Conservation (phyloP, 2,888 invertebrate species). For the Chirona hameri region DNA sequence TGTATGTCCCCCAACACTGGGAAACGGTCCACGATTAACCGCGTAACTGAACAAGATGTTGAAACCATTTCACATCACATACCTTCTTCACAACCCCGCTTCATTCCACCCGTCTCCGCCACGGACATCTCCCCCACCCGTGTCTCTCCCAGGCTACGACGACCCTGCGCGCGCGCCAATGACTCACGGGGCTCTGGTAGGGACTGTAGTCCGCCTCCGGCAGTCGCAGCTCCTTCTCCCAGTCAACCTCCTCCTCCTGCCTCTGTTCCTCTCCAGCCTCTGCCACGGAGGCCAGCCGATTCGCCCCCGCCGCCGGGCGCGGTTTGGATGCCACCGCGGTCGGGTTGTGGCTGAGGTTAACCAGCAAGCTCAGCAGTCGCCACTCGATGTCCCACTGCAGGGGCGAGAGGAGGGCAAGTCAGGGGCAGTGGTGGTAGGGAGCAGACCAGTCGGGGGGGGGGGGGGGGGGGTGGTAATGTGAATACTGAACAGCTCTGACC, state of each 20-base stretch:
- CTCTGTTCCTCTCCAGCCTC: not conserved
- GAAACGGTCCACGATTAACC: too few relatives aligned
- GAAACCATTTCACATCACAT: too few relatives aligned
- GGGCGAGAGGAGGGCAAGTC: not conserved
- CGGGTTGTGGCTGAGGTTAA: constrained; percentile 48
- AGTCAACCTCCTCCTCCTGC: not conserved
- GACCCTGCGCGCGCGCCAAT: not conserved
- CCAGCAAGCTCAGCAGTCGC: constrained; percentile 51
- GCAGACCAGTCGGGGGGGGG: too few relatives aligned
- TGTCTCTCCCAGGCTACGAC: not conserved
- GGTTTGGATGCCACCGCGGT: constrained; percentile 43
- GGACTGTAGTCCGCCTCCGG: not conserved
- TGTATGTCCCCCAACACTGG: too few relatives aligned
- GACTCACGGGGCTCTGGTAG: constrained; percentile 2
- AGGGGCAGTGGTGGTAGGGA: too few relatives aligned
- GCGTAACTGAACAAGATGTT: too few relatives aligned
- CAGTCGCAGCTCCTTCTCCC: not conserved
- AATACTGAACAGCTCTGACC: too few relatives aligned
- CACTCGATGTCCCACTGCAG: constrained; percentile 52
- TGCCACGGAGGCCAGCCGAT: not conserved
- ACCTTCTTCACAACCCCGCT: too few relatives aligned
- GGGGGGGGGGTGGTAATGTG: too few relatives aligned
- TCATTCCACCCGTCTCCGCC: too few relatives aligned
- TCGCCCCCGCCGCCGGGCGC: not conserved
- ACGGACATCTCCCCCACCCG: too few relatives aligned